Evolutionary conservation across 1,140 invertebrate species (phyloP).

Genomic region (Diachasma alloeum): DNA sequence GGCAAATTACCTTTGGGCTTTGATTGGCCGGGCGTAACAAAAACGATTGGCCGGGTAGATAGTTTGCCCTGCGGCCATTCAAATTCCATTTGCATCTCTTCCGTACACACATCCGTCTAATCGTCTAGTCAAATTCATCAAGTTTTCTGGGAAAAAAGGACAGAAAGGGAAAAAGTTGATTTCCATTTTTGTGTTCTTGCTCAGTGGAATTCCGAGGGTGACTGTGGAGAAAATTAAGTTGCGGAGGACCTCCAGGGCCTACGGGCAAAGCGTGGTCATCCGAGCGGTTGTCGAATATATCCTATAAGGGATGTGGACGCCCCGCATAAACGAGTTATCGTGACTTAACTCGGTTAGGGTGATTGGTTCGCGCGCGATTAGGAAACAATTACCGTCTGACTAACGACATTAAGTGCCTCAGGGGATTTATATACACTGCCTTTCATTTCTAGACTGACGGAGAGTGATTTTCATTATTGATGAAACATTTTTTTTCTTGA

Average conservation of each 20-base stretch:
- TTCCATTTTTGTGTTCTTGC: not conserved
- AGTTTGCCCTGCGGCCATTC: slow-evolving; percentile 2
- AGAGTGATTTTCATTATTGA: not conserved
- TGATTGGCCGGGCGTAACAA: slow-evolving; percentile 9
- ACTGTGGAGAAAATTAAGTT: not conserved
- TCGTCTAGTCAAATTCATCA: slow-evolving; percentile 1
- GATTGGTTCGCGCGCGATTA: slow-evolving; percentile 10
- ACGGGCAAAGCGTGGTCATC: not conserved
- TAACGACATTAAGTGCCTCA: not conserved
- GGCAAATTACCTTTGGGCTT: slow-evolving; percentile 2
- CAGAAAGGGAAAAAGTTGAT: not conserved
- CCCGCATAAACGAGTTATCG: not conserved
- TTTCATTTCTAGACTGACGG: not conserved
- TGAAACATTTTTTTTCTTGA: not conserved
- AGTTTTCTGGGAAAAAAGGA: not conserved
- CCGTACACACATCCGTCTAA: slow-evolving; percentile 2
- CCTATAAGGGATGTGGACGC: not conserved
- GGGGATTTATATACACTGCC: not conserved
- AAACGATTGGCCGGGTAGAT: not conserved
- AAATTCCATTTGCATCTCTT: slow-evolving; percentile 10
- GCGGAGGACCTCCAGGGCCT: not conserved
- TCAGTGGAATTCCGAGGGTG: not conserved
- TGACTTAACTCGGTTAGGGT: slow-evolving; percentile 1
- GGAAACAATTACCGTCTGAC: not conserved
- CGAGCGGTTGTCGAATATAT: not conserved